Conservation (phyloP, 2,888 invertebrate species). For the Cheilosia scutellata region DNA sequence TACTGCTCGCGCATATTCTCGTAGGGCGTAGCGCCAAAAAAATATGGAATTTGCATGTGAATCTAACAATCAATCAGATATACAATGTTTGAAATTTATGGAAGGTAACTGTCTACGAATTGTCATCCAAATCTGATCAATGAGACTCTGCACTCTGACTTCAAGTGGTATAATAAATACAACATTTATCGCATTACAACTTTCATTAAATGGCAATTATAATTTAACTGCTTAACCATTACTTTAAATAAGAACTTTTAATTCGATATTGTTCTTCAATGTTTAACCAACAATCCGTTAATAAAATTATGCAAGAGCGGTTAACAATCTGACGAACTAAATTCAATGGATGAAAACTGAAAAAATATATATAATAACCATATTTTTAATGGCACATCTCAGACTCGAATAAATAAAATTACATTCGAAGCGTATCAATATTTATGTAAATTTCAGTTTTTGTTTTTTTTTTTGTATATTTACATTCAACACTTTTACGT, state of each 20-base stretch:
- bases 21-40: too few relatives aligned
- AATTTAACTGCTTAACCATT: conserved; percentile 48
- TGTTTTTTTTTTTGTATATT: not conserved
- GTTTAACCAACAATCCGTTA: not conserved
- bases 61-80: too few relatives aligned
- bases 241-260: conserved; percentile 45
- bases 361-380: conserved; percentile 58
- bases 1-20: too few relatives aligned
- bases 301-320: conserved; percentile 45
- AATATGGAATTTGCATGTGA: too few relatives aligned
- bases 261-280: too few relatives aligned
- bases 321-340: conserved; percentile 45
- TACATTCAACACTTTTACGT: not conserved
- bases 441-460: conserved; percentile 20
- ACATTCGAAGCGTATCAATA: conserved; percentile 11
- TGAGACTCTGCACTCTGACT: too few relatives aligned
- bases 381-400: conserved; percentile 46
- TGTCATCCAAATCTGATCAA: too few relatives aligned
- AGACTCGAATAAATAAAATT: conserved; percentile 14
- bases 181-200: too few relatives aligned
- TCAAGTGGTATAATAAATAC: too few relatives aligned
- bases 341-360: conserved; percentile 26
- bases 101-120: too few relatives aligned
- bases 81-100: too few relatives aligned
- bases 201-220: conserved; percentile 25